Conservation (phyloP, 2,113 vertebrate species). For the Aphyosemion australe region DNA sequence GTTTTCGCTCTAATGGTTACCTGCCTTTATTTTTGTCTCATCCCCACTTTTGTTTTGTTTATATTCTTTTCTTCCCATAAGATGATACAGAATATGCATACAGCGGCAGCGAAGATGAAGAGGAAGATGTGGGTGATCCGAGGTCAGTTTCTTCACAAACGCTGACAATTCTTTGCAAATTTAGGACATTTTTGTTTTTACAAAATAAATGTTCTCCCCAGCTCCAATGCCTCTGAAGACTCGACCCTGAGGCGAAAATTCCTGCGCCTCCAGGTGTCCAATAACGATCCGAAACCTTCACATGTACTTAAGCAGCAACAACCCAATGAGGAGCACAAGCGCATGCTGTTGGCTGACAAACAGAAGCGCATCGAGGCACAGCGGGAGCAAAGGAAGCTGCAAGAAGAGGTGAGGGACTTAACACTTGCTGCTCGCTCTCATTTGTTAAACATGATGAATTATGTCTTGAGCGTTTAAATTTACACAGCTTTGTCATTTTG, state of each 20-base stretch:
- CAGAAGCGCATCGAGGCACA: slow-evolving; percentile 98
- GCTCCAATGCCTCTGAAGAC: slow-evolving; percentile 93
- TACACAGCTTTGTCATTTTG: not conserved
- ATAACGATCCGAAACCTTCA: slow-evolving; percentile 81
- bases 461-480: not conserved
- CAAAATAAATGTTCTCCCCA: slow-evolving; percentile 39
- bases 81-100: slow-evolving; percentile 98
- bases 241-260: slow-evolving; percentile 94
- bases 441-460: not conserved
- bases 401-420: slow-evolving; percentile 87
- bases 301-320: slow-evolving; percentile 95
- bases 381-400: slow-evolving; percentile 90
- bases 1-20: slow-evolving; percentile 14
- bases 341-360: slow-evolving; percentile 91
- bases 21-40: not conserved
- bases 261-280: slow-evolving; percentile 92
- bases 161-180: no score
- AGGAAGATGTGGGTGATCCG: slow-evolving; percentile 93
- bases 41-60: not conserved
- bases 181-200: no score
- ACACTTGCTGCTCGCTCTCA: no score
- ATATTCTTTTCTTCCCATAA: slow-evolving; percentile 51
- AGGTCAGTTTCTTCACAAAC: slow-evolving; percentile 78
- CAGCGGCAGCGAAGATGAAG: slow-evolving; percentile 97
- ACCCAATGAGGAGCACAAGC: slow-evolving; percentile 92